Conservation (phyloP, 2,888 invertebrate species). For the Nomada flava region DNA sequence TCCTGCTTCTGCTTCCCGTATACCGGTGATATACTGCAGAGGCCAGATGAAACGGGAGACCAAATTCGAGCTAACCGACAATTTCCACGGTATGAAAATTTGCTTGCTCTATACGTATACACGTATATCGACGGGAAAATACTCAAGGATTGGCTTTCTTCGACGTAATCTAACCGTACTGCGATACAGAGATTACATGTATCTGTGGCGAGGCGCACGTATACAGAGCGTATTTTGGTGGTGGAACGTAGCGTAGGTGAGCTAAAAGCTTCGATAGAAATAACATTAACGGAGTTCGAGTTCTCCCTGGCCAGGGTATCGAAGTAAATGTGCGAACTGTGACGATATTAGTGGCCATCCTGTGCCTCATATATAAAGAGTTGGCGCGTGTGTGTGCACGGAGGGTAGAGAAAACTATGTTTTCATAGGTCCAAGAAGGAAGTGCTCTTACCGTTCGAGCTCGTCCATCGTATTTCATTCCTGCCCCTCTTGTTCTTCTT, state of each 20-base stretch:
- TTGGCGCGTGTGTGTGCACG: not conserved
- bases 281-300: conserved; percentile 40
- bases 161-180: not conserved
- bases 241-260: not conserved
- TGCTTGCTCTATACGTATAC: conserved; percentile 43
- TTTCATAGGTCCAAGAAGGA: conserved; percentile 67
- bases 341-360: conserved; percentile 51
- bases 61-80: conserved; percentile 55
- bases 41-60: conserved; percentile 28
- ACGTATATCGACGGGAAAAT: conserved; percentile 17
- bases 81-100: conserved; percentile 67
- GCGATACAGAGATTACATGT: not conserved
- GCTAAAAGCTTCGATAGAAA: conserved; percentile 34
- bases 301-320: conserved; percentile 27
- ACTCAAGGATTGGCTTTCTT: conserved; percentile 26
- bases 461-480: conserved; percentile 63
- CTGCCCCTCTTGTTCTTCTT: conserved; percentile 42
- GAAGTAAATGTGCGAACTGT: conserved; percentile 42
- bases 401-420: conserved; percentile 57
- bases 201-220: not conserved
- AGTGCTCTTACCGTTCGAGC: conserved; percentile 59
- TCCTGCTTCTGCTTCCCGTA: not conserved
- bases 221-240: not conserved
- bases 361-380: conserved; percentile 16
- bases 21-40: not conserved